Base-by-base conservation (phyloP, 2,113 vertebrate genomes). In the Corapipo altera region DNA sequence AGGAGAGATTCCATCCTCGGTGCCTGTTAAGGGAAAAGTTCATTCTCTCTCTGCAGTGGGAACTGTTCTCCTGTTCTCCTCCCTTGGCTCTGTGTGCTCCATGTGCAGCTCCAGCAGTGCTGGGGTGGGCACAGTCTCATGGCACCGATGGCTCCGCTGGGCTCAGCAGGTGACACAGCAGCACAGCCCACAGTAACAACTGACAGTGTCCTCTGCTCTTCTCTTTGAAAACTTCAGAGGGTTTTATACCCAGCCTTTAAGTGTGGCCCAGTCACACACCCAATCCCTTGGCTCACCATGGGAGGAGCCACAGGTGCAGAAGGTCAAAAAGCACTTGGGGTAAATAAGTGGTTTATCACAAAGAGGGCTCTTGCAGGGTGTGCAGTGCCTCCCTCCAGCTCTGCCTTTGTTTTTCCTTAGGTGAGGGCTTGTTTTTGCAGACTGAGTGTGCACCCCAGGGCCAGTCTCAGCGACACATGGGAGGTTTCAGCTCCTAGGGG, bases 241-340 rank as follows among this genome's bases (percentile, higher is more conserved):
- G 8, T 85, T 90, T 85, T 41, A 24, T 8, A 23, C 4, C 46
- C 33, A 32, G 5, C 23, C 16, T 54, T 62, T n/a, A n/a, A 33
- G 21, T 0, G 6, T 5, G 16, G 23, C 44, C 51, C 32, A 4
- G 1, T 11, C 16, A 0, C 0, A 8, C 7, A 4, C 8, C 59
- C 30, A 6, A 4, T 17, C 43, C 44, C 11, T 0, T 32, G 39
- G 21, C 9, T 27, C 28, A 33, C n/a, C n/a, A 3, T 1, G 8
- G 7, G 49, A 57, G 69, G 37, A 80, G 69, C 58, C 20, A 14
- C 52, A 22, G 52, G n/a, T 15, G 3, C 22, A 16, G 22, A 59
- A 35, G n/a, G 24, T 24, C 24, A 35, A 59, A 59, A 59, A 59
- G 37, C 17, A 2, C 1, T 54, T 17, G 26, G 35, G 33, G 43